A percentile compares a stretch with the other conserved stretches of the same genome.
Evolutionary conservation across 2,113 vertebrate species (phyloP).

Genomic region (Plestiodon gilberti): DNA sequence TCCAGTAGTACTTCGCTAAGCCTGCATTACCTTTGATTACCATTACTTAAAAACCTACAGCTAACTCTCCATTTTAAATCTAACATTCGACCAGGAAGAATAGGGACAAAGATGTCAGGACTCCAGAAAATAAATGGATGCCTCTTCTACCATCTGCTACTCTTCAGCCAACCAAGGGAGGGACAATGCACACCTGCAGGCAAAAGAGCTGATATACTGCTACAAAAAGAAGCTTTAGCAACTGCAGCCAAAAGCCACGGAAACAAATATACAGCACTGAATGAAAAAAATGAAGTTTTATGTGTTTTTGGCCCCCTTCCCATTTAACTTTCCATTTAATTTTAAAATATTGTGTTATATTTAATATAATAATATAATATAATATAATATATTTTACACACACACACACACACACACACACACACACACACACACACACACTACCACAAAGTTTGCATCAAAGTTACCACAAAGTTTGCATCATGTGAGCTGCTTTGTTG

Average conservation of each 20-base stretch:
- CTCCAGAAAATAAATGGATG: background rate
- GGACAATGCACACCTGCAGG: background rate
- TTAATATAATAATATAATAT: too few species aligned
- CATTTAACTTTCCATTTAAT: too few species aligned
- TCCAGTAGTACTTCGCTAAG: background rate
- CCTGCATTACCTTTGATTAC: background rate
- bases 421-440: too few species aligned
- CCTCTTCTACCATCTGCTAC: background rate
- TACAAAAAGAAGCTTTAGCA: background rate
- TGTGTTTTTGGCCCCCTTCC: background rate
- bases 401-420: too few species aligned
- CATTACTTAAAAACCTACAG: background rate
- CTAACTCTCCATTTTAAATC: background rate
- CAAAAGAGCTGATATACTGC: background rate
- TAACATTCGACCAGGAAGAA: background rate
- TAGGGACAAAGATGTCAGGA: slow-evolving; percentile 2
- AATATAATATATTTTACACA: too few species aligned
- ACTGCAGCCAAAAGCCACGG: background rate
- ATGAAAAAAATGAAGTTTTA: background rate
- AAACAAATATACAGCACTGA: background rate
- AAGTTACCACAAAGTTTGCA: background rate
- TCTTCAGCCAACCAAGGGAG: background rate
- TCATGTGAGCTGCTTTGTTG: background rate
- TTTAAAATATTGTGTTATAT: background rate
- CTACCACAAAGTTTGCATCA: too few species aligned